Evolutionary conservation across 2,888 invertebrate genomes (phyloP).

Genomic region (Ptilodon capucinus): DNA sequence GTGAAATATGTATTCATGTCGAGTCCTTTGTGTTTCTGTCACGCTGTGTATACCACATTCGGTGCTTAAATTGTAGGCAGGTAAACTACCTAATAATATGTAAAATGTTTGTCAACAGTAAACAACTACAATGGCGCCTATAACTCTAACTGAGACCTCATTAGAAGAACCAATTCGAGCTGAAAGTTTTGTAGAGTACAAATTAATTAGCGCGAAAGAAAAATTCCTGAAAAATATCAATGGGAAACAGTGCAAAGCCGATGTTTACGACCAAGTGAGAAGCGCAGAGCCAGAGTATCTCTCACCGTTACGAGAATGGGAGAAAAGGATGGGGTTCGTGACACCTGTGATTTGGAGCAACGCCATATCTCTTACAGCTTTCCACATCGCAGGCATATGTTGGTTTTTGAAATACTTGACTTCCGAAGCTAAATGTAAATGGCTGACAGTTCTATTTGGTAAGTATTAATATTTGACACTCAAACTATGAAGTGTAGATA

Average conservation of each 20-base stretch:
- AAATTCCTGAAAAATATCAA: constrained; percentile 6
- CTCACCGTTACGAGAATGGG: constrained; percentile 52
- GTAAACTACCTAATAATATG: not conserved
- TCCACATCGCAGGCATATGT: constrained; percentile 64
- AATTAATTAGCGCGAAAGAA: constrained; percentile 24
- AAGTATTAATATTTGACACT: constrained; percentile 57
- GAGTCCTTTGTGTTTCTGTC: no score
- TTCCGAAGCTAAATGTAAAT: constrained; percentile 51
- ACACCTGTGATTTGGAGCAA: constrained; percentile 86
- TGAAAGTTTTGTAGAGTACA: constrained; percentile 26
- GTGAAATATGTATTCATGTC: not conserved
- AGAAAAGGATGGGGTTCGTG: constrained; percentile 71
- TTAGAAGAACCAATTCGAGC: constrained; percentile 22
- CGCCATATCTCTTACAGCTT: constrained; percentile 75
- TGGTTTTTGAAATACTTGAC: constrained; percentile 49
- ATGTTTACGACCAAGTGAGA: constrained; percentile 46
- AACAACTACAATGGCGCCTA: constrained; percentile 41
- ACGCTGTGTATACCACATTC: no score
- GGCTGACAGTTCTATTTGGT: constrained; percentile 82
- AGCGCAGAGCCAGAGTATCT: constrained; percentile 49
- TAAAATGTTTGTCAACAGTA: constrained; percentile 24
- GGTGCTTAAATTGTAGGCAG: no score
- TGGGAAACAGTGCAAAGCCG: constrained; percentile 3
- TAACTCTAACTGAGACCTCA: constrained; percentile 40
- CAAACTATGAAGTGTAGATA: no score